These are phyloP conservation scores for Trichonephila clavata DNA, from an alignment of 1,140 invertebrate species.

Conservation along the genomic window DNA sequence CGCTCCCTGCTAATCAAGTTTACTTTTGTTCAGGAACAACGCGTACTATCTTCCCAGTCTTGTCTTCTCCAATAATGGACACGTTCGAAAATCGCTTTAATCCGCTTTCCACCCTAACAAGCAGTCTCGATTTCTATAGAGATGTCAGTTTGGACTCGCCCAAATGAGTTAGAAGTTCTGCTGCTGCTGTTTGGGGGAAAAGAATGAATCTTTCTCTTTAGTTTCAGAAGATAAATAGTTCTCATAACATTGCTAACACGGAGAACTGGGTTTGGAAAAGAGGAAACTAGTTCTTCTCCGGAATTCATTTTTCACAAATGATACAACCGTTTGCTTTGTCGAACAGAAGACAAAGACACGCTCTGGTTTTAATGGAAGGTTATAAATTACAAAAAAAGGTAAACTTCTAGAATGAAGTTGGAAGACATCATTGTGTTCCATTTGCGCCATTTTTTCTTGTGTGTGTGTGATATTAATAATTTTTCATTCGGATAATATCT, in stretches of 20 bases:
- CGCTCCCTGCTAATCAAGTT: not conserved
- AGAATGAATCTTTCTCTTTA: not conserved
- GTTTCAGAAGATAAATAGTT: slow-evolving; percentile 38
- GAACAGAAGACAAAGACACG: not conserved
- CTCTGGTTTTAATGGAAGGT: not conserved
- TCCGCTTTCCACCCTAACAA: slow-evolving; percentile 19
- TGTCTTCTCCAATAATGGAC: not conserved
- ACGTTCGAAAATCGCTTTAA: not conserved
- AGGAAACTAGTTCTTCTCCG: not conserved
- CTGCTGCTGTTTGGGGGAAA: not conserved
- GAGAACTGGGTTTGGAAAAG: not conserved
- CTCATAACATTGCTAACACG: not conserved
- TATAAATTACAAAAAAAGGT: slow-evolving; percentile 5
- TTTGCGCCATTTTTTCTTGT: not conserved
- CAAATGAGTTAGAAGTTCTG: not conserved
- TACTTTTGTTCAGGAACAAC: not conserved
- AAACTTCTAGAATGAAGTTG: not conserved
- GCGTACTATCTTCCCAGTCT: not conserved
- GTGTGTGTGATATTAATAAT: not conserved
- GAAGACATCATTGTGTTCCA: not conserved
- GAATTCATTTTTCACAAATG: slow-evolving; percentile 28
- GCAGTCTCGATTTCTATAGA: not conserved
- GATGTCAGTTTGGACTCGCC: not conserved
- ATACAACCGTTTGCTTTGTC: not conserved
- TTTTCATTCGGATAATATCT: not conserved